phyloP scores from a whole-genome alignment of 2,797 vertebrate genomes.

The Brachyrhaphis roseni region DNA sequence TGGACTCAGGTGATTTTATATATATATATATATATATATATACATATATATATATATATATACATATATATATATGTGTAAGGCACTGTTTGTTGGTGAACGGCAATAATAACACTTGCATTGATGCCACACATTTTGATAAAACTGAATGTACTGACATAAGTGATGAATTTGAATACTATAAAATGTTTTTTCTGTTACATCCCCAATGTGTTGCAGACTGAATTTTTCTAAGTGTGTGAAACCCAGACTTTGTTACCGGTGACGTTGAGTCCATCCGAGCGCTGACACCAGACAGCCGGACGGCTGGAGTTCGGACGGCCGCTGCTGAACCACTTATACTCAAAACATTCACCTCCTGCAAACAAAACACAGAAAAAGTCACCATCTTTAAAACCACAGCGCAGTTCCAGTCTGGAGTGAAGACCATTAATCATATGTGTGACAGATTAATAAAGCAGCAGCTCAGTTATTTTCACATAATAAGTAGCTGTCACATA shows the following conservation, averaged over 20 bases:
- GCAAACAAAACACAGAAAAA: constrained; percentile 33
- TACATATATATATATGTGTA: background rate
- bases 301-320: constrained; percentile 84
- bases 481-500: constrained; percentile 55
- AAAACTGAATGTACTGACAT: background rate
- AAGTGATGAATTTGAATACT: background rate
- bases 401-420: constrained; percentile 9
- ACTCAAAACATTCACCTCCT: constrained; percentile 95
- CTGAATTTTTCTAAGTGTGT: background rate
- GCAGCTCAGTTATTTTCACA: constrained; percentile 51
- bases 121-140: background rate
- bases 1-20: too few species aligned
- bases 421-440: constrained; percentile 40
- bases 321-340: constrained; percentile 89
- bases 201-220: background rate
- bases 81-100: background rate
- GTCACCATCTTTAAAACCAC: constrained; percentile 11
- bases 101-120: background rate
- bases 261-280: constrained; percentile 94
- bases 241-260: constrained; percentile 75
- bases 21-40: background rate
- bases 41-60: too few species aligned
- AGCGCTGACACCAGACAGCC: constrained; percentile 91
- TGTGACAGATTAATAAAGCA: constrained; percentile 64
- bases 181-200: background rate